Conservation (phyloP, 2,797 vertebrate species). For the Darevskia mixta region DNA sequence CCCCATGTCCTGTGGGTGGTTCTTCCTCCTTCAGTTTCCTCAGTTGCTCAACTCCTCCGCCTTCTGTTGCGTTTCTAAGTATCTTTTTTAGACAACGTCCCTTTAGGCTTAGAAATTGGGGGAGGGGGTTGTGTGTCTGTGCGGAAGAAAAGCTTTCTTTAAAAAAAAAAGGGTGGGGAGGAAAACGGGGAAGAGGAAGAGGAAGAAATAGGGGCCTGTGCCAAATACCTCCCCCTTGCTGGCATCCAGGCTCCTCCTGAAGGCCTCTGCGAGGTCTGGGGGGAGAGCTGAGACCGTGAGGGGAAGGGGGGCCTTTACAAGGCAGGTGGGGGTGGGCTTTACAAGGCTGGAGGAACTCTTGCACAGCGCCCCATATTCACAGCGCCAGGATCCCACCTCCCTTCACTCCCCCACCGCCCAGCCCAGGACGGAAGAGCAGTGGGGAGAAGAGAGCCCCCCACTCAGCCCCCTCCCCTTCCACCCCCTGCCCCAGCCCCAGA, state of each 20-base stretch:
- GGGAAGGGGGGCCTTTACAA: neutral
- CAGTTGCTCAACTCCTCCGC: no score
- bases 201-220: neutral
- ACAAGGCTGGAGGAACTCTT: neutral
- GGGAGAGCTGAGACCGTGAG: no score
- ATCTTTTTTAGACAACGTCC: neutral
- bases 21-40: neutral
- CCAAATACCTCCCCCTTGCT: neutral
- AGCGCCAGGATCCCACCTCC: neutral
- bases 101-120: neutral
- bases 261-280: neutral
- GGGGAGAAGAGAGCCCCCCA: neutral
- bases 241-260: neutral
- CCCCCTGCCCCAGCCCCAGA: neutral
- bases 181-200: neutral
- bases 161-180: neutral
- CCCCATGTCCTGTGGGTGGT: neutral
- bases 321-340: neutral
- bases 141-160: neutral
- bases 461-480: neutral
- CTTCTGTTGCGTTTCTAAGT: neutral
- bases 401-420: neutral
- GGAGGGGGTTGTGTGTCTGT: no score
- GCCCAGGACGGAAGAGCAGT: neutral
- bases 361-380: neutral